Conservation (phyloP, 2,888 invertebrate species). For the Isotomurus palustris region DNA sequence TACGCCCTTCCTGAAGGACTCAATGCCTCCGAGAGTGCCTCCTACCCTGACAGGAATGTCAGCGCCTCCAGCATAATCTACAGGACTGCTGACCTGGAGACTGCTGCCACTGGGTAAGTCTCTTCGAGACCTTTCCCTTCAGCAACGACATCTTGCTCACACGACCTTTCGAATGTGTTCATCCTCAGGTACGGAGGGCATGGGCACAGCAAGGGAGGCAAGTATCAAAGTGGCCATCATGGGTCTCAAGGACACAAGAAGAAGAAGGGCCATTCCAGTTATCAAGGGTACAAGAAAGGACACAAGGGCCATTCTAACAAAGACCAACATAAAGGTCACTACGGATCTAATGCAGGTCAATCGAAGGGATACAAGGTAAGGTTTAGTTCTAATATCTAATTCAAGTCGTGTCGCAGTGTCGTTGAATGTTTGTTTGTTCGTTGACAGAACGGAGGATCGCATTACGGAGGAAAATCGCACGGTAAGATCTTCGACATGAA, state of each 20-base stretch:
- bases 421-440: conserved; percentile 6
- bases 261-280: conserved; percentile 37
- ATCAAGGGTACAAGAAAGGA: conserved; percentile 45
- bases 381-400: background rate
- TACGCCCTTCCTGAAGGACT: conserved; percentile 31
- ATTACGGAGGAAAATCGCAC: conserved; percentile 45
- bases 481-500: conserved; percentile 15
- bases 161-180: background rate
- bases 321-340: conserved; percentile 42
- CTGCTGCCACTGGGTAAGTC: conserved; percentile 43
- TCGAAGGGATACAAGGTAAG: conserved; percentile 44
- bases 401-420: background rate
- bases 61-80: conserved; percentile 41
- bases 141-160: background rate
- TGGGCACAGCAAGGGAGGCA: conserved; percentile 39
- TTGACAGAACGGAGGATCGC: conserved; percentile 42
- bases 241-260: conserved; percentile 35
- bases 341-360: conserved; percentile 43
- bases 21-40: conserved; percentile 16
- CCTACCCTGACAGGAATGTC: conserved; percentile 26
- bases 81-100: conserved; percentile 32
- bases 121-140: conserved; percentile 1
- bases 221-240: conserved; percentile 39
- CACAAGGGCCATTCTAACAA: conserved; percentile 42
- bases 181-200: conserved; percentile 18